These are phyloP conservation scores for Callaeas wilsoni DNA, from an alignment of 2,113 vertebrate genomes.

Conservation along the genomic window DNA sequence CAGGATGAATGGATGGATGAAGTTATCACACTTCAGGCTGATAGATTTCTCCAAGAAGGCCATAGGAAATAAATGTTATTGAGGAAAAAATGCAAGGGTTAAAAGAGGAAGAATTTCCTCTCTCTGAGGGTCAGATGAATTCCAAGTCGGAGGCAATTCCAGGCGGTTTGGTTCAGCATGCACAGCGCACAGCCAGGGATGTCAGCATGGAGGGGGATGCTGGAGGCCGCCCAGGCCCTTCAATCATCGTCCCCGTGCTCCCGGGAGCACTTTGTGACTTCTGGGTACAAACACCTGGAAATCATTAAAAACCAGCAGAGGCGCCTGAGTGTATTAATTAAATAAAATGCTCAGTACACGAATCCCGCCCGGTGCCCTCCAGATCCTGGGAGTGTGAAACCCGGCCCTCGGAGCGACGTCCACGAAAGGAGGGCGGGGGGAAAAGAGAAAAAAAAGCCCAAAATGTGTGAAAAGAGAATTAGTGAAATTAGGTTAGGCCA, in stretches of 20 bases:
- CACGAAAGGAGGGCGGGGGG: not conserved
- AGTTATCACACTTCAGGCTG: accelerated
- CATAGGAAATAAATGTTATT: accelerated
- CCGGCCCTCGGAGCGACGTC: not conserved
- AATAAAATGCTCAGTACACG: constrained; percentile 58
- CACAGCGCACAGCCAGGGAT: not conserved
- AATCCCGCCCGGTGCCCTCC: not conserved
- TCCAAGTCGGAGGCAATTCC: not conserved
- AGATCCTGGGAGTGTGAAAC: constrained; percentile 63
- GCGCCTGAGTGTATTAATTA: constrained; percentile 65
- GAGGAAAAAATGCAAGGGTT: not conserved
- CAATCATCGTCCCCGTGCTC: not conserved
- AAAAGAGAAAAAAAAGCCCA: not conserved
- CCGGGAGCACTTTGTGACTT: constrained; percentile 26
- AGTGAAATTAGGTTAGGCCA: constrained; percentile 81
- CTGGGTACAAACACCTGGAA: constrained; percentile 68
- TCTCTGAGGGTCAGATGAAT: not conserved
- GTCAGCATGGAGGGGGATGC: not conserved
- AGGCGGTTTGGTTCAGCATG: accelerated
- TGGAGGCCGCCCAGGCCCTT: not conserved
- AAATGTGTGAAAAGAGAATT: constrained; percentile 80
- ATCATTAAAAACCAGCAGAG: constrained; percentile 41
- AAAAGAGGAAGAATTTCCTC: not conserved
- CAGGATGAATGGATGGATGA: not conserved
- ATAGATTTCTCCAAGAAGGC: accelerated